phyloP scores from a whole-genome alignment of 2,888 invertebrate species.

The Thecophora atra region DNA sequence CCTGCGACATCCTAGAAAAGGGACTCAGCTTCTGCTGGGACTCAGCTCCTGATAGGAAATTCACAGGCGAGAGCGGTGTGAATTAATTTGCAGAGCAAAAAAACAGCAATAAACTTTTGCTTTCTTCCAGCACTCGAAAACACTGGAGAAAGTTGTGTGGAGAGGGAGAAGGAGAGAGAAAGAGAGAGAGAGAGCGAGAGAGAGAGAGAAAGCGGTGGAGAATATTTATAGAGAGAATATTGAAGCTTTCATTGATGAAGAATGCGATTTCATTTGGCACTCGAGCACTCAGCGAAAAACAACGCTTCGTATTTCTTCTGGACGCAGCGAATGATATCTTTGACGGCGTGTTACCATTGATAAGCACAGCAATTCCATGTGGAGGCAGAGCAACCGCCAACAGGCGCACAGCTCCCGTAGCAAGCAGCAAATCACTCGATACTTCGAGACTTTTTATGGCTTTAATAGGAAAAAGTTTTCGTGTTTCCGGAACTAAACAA shows the following conservation, averaged over 20 bases:
- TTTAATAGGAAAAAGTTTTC: background rate
- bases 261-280: too few relatives aligned
- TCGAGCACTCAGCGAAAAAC: background rate
- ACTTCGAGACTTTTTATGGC: background rate
- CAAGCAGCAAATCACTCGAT: background rate
- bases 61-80: too few relatives aligned
- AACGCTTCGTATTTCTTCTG: background rate
- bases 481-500: too few relatives aligned
- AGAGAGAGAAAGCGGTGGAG: background rate
- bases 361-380: conserved; percentile 57
- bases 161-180: background rate
- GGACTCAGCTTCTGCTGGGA: too few relatives aligned
- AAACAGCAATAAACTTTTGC: too few relatives aligned
- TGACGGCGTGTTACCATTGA: conserved; percentile 43
- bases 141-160: background rate
- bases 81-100: too few relatives aligned
- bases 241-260: too few relatives aligned
- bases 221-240: too few relatives aligned
- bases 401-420: conserved; percentile 51
- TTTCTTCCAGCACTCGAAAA: background rate
- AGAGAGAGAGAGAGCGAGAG: background rate
- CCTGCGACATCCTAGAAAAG: too few relatives aligned
- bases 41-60: too few relatives aligned
- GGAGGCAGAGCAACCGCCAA: conserved; percentile 56
- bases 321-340: too few relatives aligned